Percentiles rank a stretch among this genome's conserved stretches.
Evolutionary conservation across 2,113 vertebrate species (phyloP).

Genomic region (Lasiurus borealis): DNA sequence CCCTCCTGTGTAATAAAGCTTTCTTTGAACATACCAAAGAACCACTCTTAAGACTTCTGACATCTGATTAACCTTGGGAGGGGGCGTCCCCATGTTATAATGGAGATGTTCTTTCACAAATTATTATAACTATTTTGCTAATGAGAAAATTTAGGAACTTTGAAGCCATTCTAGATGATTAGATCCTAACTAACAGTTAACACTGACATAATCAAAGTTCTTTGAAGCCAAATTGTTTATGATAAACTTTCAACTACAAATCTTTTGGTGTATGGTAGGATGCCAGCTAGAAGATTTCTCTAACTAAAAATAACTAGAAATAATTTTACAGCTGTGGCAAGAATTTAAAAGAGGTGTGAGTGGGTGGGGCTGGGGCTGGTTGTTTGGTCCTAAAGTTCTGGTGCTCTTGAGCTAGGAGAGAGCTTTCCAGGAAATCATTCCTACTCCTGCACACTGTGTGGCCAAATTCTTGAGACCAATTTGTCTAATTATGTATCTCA

Average conservation of each 20-base stretch:
- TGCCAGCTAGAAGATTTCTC: not conserved
- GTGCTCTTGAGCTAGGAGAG: not conserved
- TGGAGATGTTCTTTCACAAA: not conserved
- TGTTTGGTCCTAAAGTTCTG: not conserved
- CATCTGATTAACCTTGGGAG: not conserved
- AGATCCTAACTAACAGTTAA: not conserved
- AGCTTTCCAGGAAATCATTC: not conserved
- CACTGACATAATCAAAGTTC: not conserved
- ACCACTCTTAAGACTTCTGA: not conserved
- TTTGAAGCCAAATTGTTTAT: slow-evolving; percentile 3
- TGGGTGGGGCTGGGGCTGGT: not conserved
- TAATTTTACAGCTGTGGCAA: not conserved
- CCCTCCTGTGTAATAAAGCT: not conserved
- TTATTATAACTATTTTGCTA: not conserved
- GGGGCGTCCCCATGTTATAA: not conserved
- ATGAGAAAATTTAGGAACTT: not conserved
- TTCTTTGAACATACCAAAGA: not conserved
- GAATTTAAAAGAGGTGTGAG: not conserved
- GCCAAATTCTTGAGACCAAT: not conserved
- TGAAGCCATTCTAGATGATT: not conserved
- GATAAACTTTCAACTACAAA: not conserved
- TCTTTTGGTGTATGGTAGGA: not conserved
- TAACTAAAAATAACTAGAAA: slow-evolving; percentile 7
- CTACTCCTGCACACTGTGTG: not conserved
- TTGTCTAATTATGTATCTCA: not conserved